Evolutionary conservation across 2,888 invertebrate species (phyloP), one percentile per base, ranked within the genome.

Genomic region (Folsomia manolachei): DNA sequence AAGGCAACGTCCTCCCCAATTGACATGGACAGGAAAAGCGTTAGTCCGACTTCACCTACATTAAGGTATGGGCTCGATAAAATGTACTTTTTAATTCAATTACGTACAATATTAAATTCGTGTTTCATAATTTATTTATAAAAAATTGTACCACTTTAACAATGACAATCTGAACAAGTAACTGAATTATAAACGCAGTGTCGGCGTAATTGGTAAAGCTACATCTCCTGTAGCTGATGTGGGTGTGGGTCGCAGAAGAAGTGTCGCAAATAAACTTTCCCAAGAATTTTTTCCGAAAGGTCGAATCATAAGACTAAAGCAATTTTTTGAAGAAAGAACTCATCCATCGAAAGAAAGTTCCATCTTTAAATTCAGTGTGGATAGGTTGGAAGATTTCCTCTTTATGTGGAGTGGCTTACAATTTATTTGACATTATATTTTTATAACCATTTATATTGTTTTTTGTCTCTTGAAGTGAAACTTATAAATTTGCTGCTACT

Each of bases 1-100:
- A 94, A 94, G 85, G 96, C 96, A 61, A 96, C 95, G 11, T 93
- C 78, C 27, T 78, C 79, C 26, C 81, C 81, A 19, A 80, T 81
- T 61, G 80, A 80, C 61, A 81, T 80, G 80, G 81, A 80, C 27
- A 74, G 76, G 25, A 78, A 80, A 63, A 77, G 75, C 52, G 68
- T 78, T 63, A 81, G 81, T 74, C 81, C 81, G 71, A 79, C 80
- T 61, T 77, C 80, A 27, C 81, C 81, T 53, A 76, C 78, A 56
- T 80, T 79, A 75, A 81, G 81, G 81, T 81, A 76, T 21, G 64
- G 9, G 7, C n/a, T 63, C n/a, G n/a, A n/a, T n/a, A n/a, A n/a
- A n/a, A n/a, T n/a, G n/a, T n/a, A n/a, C n/a, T n/a, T n/a, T n/a
- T n/a, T n/a, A n/a, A n/a, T n/a, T n/a, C n/a, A n/a, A n/a, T n/a